Conservation (phyloP, 2,113 vertebrate species). For the Eublepharis macularius region DNA sequence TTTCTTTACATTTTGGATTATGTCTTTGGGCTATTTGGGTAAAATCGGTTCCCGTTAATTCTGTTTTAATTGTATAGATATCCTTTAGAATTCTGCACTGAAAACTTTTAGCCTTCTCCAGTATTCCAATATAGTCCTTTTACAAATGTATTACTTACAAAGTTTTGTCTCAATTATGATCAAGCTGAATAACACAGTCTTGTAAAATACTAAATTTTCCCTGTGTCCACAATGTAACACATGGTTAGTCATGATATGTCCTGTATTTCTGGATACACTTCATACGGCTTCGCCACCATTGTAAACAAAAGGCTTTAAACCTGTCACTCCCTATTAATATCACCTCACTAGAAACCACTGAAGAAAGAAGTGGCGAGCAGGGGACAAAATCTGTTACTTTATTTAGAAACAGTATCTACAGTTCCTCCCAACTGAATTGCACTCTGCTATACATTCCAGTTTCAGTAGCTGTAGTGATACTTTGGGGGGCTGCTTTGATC, state of each 20-base stretch:
- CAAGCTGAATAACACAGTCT: background rate
- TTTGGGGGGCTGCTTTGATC: no score
- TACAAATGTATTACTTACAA: background rate
- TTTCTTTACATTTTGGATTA: no score
- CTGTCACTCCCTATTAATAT: conserved; percentile 76
- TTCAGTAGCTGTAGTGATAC: no score
- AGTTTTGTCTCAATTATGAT: background rate
- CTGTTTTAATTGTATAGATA: background rate
- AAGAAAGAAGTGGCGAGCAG: conserved; percentile 55
- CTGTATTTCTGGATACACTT: conserved; percentile 30
- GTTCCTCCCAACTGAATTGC: no score
- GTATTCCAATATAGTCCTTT: background rate
- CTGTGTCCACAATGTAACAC: background rate
- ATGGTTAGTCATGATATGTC: background rate
- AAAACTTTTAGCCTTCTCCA: background rate
- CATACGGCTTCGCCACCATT: conserved; percentile 59
- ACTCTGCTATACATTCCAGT: no score
- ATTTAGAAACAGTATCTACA: conserved; percentile 69
- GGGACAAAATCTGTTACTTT: conserved; percentile 68
- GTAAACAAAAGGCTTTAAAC: conserved; percentile 71
- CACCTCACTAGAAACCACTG: conserved; percentile 58
- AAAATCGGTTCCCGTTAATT: background rate
- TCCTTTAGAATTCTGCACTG: background rate
- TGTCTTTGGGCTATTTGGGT: background rate
- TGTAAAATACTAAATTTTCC: background rate